These are phyloP conservation scores for Oncorhynchus tshawytscha DNA, from an alignment of 2,113 vertebrate species.

Conservation along the genomic window DNA sequence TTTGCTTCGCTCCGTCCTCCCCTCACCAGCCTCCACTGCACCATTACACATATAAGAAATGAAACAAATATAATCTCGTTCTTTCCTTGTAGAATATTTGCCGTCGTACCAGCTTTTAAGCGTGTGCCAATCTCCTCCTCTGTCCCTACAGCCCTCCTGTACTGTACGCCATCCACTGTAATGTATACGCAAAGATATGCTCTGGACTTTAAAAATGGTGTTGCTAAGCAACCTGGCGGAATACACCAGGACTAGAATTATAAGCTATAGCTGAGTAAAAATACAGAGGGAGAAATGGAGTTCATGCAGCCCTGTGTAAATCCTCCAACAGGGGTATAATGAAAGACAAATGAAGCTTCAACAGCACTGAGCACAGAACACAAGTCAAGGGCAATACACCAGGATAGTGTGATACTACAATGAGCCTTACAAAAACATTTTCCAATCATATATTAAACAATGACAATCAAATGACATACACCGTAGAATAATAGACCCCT, in stretches of 20 bases:
- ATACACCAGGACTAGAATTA: conserved; percentile 51
- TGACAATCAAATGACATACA: too few relatives aligned
- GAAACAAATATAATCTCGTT: background rate
- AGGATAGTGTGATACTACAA: too few relatives aligned
- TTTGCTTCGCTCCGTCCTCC: too few relatives aligned
- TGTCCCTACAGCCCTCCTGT: background rate
- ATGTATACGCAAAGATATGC: conserved; percentile 29
- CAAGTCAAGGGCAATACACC: background rate
- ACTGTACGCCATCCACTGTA: conserved; percentile 10
- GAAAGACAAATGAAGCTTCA: background rate
- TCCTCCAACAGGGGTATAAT: background rate
- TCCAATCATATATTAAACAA: too few relatives aligned
- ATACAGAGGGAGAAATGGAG: conserved; percentile 6
- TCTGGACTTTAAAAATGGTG: conserved; percentile 39
- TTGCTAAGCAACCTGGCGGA: conserved; percentile 52
- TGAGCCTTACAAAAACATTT: too few relatives aligned
- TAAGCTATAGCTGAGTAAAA: conserved; percentile 34
- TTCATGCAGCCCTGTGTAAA: conserved; percentile 7
- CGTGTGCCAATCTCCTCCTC: background rate
- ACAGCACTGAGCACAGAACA: background rate
- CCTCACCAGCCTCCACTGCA: background rate
- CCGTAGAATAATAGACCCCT: too few relatives aligned
- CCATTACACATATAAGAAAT: background rate
- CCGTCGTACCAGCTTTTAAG: background rate
- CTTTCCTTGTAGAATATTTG: background rate